phyloP scores from a whole-genome alignment of 2,888 invertebrate genomes.

The Idaea dimidiata region DNA sequence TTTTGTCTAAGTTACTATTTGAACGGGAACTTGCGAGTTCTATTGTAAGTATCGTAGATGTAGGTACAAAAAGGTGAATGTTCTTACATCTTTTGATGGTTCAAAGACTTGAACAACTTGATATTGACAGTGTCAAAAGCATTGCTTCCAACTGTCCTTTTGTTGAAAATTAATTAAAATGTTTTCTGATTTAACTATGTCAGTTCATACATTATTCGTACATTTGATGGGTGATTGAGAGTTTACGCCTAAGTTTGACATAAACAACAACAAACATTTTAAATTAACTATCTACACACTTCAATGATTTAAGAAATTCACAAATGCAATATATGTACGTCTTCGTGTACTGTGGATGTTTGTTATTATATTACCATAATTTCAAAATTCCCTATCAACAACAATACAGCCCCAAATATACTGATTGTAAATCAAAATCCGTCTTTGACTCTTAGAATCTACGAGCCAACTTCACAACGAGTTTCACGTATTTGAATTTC shows the following conservation, averaged over 20 bases:
- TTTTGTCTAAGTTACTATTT: slow-evolving; percentile 76
- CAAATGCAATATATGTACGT: too few relatives aligned
- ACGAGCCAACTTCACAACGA: slow-evolving; percentile 45
- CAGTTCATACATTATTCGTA: background rate
- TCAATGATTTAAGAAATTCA: too few relatives aligned
- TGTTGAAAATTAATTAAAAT: slow-evolving; percentile 34
- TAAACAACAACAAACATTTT: too few relatives aligned
- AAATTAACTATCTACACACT: too few relatives aligned
- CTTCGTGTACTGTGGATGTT: too few relatives aligned
- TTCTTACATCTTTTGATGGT: slow-evolving; percentile 50
- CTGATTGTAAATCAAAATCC: slow-evolving; percentile 44
- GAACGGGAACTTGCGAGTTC: slow-evolving; percentile 58
- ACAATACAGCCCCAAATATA: slow-evolving; percentile 15
- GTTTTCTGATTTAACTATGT: slow-evolving; percentile 16
- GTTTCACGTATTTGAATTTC: slow-evolving; percentile 58
- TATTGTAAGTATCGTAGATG: slow-evolving; percentile 44
- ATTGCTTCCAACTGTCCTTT: slow-evolving; percentile 40
- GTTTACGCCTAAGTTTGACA: too few relatives aligned
- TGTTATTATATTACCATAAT: too few relatives aligned
- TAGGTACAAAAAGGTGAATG: slow-evolving; percentile 39
- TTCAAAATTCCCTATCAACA: slow-evolving; percentile 19
- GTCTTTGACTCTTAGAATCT: slow-evolving; percentile 44
- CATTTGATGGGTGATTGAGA: slow-evolving; percentile 7
- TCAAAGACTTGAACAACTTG: slow-evolving; percentile 31
- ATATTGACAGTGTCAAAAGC: slow-evolving; percentile 31